phyloP scores from a whole-genome alignment of 1,140 invertebrate species.

The Drosophila mauritiana region DNA sequence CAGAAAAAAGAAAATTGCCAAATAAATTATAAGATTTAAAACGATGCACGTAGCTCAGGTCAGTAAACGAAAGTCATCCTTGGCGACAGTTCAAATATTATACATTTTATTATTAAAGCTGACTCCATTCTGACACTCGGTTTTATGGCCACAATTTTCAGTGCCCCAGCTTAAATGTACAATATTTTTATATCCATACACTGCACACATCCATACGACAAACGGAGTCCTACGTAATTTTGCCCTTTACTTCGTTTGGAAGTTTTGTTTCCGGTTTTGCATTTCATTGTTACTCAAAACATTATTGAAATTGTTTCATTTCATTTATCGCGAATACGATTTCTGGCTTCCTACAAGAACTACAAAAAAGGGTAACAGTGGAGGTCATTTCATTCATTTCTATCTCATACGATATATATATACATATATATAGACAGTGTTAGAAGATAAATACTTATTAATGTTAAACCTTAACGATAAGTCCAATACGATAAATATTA shows the following conservation, averaged over 20 bases:
- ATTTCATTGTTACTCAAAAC: constrained; percentile 67
- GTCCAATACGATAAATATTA: too few species aligned
- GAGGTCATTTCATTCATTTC: constrained; percentile 10
- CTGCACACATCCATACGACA: background rate
- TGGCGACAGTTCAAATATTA: constrained; percentile 18
- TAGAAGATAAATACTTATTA: too few species aligned
- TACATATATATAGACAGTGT: too few species aligned
- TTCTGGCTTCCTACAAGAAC: constrained; percentile 49
- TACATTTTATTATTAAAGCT: constrained; percentile 33
- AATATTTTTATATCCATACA: constrained; percentile 54
- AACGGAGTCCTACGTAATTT: constrained; percentile 65
- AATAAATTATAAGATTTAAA: too few species aligned
- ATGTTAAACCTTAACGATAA: too few species aligned
- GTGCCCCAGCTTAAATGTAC: constrained; percentile 71
- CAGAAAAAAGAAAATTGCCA: too few species aligned
- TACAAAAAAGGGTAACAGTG: background rate
- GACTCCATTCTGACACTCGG: constrained; percentile 53
- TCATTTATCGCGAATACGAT: constrained; percentile 74
- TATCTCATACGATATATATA: background rate
- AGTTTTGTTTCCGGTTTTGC: constrained; percentile 67
- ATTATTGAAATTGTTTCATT: constrained; percentile 81
- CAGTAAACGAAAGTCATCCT: background rate
- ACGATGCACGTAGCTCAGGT: too few species aligned
- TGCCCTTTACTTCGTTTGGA: constrained; percentile 76
- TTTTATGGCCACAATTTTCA: constrained; percentile 73